A percentile compares a stretch with the other conserved stretches of the same genome.
phyloP scores from a whole-genome alignment of 2,797 vertebrate species.

The Melanotaenia maccullochi region DNA sequence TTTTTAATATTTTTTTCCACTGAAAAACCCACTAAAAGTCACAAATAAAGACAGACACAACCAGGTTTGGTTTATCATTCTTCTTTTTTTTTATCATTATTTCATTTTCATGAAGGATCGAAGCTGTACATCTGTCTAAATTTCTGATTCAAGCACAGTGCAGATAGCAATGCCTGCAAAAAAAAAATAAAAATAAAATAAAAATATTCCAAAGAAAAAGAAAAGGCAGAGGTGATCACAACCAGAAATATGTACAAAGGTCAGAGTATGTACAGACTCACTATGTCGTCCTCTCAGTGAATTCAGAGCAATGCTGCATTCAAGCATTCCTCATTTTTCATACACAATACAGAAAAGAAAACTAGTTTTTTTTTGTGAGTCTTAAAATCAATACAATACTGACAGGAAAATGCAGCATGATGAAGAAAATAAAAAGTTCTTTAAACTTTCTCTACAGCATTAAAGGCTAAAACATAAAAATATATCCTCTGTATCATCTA shows the following conservation, averaged over 20 bases:
- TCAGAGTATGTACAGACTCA: conserved; percentile 83
- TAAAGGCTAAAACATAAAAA: conserved; percentile 80
- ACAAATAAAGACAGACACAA: conserved; percentile 56
- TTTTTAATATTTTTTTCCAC: conserved; percentile 9
- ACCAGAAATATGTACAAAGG: conserved; percentile 85
- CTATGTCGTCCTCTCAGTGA: conserved; percentile 64
- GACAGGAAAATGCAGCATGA: conserved; percentile 79
- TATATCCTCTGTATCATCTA: conserved; percentile 75
- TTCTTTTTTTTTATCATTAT: conserved; percentile 87
- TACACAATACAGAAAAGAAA: conserved; percentile 64
- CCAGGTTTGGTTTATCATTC: conserved; percentile 61
- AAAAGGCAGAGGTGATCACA: conserved; percentile 85
- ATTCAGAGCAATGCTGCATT: conserved; percentile 65
- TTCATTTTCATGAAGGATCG: conserved; percentile 85
- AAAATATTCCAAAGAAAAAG: conserved; percentile 41
- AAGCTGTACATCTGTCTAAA: conserved; percentile 85
- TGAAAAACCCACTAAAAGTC: neutral
- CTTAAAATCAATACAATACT: conserved; percentile 68
- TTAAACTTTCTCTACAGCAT: conserved; percentile 58
- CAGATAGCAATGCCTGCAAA: conserved; percentile 83
- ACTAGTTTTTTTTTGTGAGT: conserved; percentile 64
- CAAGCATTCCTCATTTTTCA: conserved; percentile 71
- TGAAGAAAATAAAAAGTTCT: conserved; percentile 67
- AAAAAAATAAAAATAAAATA: conserved; percentile 46
- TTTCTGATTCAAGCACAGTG: conserved; percentile 85